Conservation (phyloP, 2,888 invertebrate species). For the Mesoligia furuncula region DNA sequence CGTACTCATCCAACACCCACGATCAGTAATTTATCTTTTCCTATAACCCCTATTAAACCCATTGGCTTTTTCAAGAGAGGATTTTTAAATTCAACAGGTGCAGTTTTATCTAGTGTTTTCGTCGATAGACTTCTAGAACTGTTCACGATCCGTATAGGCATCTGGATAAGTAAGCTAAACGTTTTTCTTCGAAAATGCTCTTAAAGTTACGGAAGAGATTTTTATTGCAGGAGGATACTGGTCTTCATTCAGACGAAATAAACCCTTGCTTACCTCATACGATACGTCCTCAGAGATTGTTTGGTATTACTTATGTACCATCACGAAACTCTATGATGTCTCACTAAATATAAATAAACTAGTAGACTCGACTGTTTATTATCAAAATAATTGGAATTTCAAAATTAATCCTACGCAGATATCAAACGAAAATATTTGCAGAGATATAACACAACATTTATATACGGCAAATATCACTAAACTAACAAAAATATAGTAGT, state of each 20-base stretch:
- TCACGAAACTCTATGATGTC: constrained; percentile 9
- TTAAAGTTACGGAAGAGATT: neutral
- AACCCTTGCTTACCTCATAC: neutral
- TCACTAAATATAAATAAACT: constrained; percentile 22
- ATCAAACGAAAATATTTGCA: constrained; percentile 36
- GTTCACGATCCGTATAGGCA: neutral
- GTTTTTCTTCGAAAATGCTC: constrained; percentile 2
- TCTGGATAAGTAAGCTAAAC: neutral
- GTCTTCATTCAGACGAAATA: constrained; percentile 16
- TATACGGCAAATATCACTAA: constrained; percentile 14
- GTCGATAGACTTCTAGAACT: neutral
- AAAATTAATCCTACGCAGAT: constrained; percentile 22
- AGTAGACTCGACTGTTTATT: constrained; percentile 3
- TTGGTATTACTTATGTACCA: neutral
- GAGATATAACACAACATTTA: constrained; percentile 18
- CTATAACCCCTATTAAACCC: neutral
- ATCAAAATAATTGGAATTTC: constrained; percentile 11
- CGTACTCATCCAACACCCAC: neutral
- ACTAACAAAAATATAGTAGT: constrained; percentile 9
- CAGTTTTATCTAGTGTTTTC: neutral
- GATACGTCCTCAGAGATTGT: constrained; percentile 4
- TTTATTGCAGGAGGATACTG: neutral
- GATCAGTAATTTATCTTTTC: neutral
- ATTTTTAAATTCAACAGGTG: constrained; percentile 14
- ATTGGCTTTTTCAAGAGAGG: neutral